These are phyloP conservation scores for Lytechinus variegatus DNA, from an alignment of 35 echinoderm and acorn worm genomes.

Conservation along the genomic window DNA sequence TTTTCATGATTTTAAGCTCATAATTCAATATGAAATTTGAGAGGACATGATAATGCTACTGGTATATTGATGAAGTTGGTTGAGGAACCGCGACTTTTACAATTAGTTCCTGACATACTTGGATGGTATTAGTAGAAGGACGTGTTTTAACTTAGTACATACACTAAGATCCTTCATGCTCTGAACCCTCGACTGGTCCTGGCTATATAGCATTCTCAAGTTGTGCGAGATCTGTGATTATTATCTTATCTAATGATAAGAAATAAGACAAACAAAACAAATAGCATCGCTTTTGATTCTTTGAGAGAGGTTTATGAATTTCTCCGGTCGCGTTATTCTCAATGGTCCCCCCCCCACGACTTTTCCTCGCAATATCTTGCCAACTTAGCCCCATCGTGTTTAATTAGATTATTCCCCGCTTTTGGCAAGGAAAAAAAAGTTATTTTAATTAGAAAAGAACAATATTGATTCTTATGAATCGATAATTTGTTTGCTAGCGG, in stretches of 20 bases:
- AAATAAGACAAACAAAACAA: background rate
- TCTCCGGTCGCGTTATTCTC: background rate
- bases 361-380: background rate
- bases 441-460: conserved; percentile 49
- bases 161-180: background rate
- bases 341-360: background rate
- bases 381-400: background rate
- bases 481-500: background rate
- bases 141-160: too few relatives aligned
- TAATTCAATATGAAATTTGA: too few relatives aligned
- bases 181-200: background rate
- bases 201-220: background rate
- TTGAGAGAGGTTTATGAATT: background rate
- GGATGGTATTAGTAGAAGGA: background rate
- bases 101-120: background rate
- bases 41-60: too few relatives aligned
- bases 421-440: conserved; percentile 14
- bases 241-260: background rate
- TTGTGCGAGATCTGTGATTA: background rate
- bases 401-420: conserved; percentile 31
- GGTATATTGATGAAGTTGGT: too few relatives aligned
- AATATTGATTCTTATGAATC: conserved; percentile 47
- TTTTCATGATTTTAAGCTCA: too few relatives aligned
- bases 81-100: too few relatives aligned
- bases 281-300: background rate